Base-by-base conservation (phyloP, 2,113 vertebrate species). In the Triplophysa siluroides region DNA sequence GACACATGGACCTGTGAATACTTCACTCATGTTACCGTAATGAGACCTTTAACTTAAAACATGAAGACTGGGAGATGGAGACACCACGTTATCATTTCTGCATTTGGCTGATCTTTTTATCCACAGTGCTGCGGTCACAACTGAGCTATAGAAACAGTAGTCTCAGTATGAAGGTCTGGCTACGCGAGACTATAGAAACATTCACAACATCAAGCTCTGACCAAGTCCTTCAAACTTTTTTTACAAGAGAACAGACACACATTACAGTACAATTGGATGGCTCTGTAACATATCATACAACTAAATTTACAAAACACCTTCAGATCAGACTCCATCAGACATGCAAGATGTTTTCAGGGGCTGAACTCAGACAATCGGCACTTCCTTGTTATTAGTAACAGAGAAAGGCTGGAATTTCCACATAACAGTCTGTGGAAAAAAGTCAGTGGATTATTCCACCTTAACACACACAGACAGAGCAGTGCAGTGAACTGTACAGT, bases 371-470 rank as follows among this genome's bases (percentile, higher is more conserved):
- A 81, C 87, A 83, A 86, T 88, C 84, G 89, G 76, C 80, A 89
- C 90, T 89, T 92, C 90, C 91, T 89, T 89, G 89, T 91, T 90
- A 84, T 89, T 87, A 89, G 88, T 89, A 83, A 81, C 85, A 86
- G 88, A 89, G 88, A 87, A 91, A 88, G 87, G 87, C 65, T 67
- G 88, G 90, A 89, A 90, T 91, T 89, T 79, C 84, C 81, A 71
- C 84, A 91, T 89, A 92, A 88, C 89, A 81, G 85, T 33, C 83
- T 74, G 84, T 68, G 88, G 85, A 83, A 81, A 83, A 60, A 67
- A 78, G 69, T 84, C 86, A 87, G 82, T 88, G 80, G 87, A 90
- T 92, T 88, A 89, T 91, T 91, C 88, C 88, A 87, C 86, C 81
- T 86, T 87, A 85, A 90, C 88, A 86, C 87, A 83, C 85, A 85